Evolutionary conservation across 2,888 invertebrate species (phyloP).

Genomic region (Melinaea menophilus): DNA sequence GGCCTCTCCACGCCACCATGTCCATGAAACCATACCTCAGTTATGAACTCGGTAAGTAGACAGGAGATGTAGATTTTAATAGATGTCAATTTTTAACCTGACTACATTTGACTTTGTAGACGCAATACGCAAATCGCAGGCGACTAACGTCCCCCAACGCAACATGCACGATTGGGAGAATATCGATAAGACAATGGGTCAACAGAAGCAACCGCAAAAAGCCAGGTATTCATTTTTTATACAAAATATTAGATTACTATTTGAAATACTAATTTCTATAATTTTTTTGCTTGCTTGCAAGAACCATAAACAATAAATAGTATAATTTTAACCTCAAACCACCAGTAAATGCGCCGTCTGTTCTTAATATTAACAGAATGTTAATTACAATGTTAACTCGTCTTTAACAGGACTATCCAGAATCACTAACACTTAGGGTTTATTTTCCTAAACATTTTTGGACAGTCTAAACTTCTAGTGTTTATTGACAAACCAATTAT

Average conservation of each 20-base stretch:
- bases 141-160: conserved; percentile 57
- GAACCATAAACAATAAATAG: too few species aligned
- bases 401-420: too few species aligned
- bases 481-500: too few species aligned
- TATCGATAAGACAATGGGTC: conserved; percentile 60
- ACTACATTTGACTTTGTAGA: conserved; percentile 40
- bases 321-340: too few species aligned
- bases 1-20: conserved; percentile 74
- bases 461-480: too few species aligned
- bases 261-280: not conserved
- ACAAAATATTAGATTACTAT: not conserved
- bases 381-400: too few species aligned
- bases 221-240: conserved; percentile 43
- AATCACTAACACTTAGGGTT: too few species aligned
- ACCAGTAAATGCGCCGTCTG: too few species aligned
- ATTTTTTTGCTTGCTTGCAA: too few species aligned
- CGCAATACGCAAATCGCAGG: conserved; percentile 64
- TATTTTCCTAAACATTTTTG: too few species aligned
- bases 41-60: conserved; percentile 80
- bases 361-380: too few species aligned
- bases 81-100: too few species aligned
- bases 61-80: not conserved
- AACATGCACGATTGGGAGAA: conserved; percentile 72
- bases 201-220: conserved; percentile 48
- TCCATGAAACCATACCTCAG: conserved; percentile 84